Evolutionary conservation across 2,797 vertebrate genomes (phyloP).

Genomic region (Pipistrellus pygmaeus): DNA sequence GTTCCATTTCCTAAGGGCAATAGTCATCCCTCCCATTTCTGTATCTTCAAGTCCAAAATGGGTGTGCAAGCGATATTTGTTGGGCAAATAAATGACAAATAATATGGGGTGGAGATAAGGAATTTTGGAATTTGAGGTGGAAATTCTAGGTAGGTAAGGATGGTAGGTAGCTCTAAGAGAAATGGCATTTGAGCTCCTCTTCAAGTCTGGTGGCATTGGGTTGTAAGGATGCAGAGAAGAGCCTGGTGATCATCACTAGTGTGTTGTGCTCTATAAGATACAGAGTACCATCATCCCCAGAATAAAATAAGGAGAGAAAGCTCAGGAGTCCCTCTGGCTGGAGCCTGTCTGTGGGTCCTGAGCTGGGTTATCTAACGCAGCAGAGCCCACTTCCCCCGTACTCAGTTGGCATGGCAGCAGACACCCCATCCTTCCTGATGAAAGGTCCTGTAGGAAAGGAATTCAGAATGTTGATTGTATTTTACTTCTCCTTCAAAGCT

Average conservation of each 20-base stretch:
- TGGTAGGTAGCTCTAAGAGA: neutral
- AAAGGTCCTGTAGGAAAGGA: constrained; percentile 26
- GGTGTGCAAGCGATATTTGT: neutral
- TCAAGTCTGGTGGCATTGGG: neutral
- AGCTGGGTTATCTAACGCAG: constrained; percentile 12
- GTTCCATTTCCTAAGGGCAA: neutral
- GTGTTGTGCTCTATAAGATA: neutral
- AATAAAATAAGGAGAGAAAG: neutral
- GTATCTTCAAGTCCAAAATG: neutral
- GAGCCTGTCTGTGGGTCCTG: neutral
- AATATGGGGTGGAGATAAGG: neutral
- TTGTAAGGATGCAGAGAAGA: neutral
- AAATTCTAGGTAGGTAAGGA: neutral
- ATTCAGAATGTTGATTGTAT: neutral
- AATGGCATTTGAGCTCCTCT: neutral
- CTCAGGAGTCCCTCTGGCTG: neutral
- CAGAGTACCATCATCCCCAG: neutral
- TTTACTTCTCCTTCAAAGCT: constrained; percentile 50
- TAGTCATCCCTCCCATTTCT: constrained; percentile 46
- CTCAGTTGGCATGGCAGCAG: neutral
- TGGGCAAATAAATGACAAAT: constrained; percentile 15
- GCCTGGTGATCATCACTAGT: neutral
- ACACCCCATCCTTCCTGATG: neutral
- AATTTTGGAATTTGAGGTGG: neutral
- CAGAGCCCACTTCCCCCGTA: neutral